A percentile compares a stretch with the other conserved stretches of the same genome.
These are phyloP conservation scores for Ataeniobius toweri DNA, from an alignment of 2,797 vertebrate species.

Conservation along the genomic window DNA sequence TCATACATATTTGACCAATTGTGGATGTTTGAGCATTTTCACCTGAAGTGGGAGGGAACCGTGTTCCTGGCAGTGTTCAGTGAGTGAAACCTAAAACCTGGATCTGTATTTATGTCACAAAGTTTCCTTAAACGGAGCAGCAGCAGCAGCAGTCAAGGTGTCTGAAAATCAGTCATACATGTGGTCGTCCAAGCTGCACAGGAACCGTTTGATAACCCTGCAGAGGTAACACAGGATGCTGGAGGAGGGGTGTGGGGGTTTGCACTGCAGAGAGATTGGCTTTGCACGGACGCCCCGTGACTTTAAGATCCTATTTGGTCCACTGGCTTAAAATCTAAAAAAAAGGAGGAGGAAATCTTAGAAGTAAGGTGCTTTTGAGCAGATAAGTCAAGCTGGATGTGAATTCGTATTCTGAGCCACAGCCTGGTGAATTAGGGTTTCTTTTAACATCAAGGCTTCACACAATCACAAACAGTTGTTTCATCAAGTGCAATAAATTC, in stretches of 20 bases:
- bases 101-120: slow-evolving; percentile 15
- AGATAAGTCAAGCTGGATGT: slow-evolving; percentile 63
- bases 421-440: slow-evolving; percentile 27
- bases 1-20: background rate
- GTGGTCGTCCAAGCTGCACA: slow-evolving; percentile 41
- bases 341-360: slow-evolving; percentile 37
- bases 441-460: slow-evolving; percentile 36
- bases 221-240: slow-evolving; percentile 34
- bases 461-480: background rate
- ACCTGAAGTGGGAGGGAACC: background rate
- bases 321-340: slow-evolving; percentile 71
- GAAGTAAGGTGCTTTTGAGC: slow-evolving; percentile 62
- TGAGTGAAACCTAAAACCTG: slow-evolving; percentile 30
- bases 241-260: slow-evolving; percentile 35
- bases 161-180: slow-evolving; percentile 36
- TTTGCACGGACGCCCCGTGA: slow-evolving; percentile 68
- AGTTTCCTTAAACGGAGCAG: slow-evolving; percentile 9
- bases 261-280: slow-evolving; percentile 59
- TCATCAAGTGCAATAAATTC: no score
- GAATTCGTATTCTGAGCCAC: slow-evolving; percentile 63
- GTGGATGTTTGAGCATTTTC: background rate
- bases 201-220: slow-evolving; percentile 62
- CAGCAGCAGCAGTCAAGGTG: slow-evolving; percentile 14
- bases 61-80: background rate
- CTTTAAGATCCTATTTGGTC: slow-evolving; percentile 73